phyloP scores from a whole-genome alignment of 2,113 vertebrate genomes.

The Chauna torquata region DNA sequence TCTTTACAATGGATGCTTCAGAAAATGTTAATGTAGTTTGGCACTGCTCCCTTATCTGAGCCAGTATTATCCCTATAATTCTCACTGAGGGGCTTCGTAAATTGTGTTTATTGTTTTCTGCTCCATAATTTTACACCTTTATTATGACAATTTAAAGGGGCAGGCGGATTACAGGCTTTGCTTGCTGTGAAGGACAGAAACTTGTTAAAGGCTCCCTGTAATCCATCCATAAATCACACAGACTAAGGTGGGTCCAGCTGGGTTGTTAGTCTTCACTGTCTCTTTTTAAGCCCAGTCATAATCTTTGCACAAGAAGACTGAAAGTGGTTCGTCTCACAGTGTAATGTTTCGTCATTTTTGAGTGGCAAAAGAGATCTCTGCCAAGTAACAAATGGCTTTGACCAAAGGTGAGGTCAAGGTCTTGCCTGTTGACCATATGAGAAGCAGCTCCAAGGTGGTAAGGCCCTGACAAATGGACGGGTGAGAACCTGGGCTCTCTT shows the following conservation, averaged over 20 bases:
- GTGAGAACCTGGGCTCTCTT: neutral
- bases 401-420: neutral
- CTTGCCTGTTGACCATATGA: neutral
- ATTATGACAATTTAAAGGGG: neutral
- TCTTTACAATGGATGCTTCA: neutral
- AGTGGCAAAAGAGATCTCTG: neutral
- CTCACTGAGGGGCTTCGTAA: neutral
- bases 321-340: neutral
- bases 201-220: neutral
- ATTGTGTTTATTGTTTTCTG: neutral
- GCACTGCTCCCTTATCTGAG: neutral
- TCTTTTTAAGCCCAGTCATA: neutral
- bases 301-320: neutral
- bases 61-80: neutral
- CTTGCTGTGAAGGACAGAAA: neutral
- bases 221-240: neutral
- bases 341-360: neutral
- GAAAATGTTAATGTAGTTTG: neutral
- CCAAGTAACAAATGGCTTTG: neutral
- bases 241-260: neutral
- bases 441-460: fast-evolving
- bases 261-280: neutral
- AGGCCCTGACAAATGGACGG: neutral
- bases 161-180: neutral
- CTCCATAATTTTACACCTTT: neutral